Evolutionary conservation across 2,888 invertebrate species (phyloP), one percentile per base, ranked within the genome.

Genomic region (Pseudanteris insignis): DNA sequence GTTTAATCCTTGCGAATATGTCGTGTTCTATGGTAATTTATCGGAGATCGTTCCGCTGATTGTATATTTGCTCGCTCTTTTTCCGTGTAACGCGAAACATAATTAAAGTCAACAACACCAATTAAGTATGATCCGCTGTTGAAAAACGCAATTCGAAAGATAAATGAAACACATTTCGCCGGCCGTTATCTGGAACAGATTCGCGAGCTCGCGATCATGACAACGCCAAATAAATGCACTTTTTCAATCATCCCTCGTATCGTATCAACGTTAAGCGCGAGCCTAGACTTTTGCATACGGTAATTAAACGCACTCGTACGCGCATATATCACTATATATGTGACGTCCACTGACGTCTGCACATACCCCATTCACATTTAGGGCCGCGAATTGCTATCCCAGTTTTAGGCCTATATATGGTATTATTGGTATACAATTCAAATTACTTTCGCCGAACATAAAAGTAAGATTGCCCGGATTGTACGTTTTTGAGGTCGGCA

Each of bases 231-330:
- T 50, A 29, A 54, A 54, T 48, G 48, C 60, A 50, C 44, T 61
- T 61, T 61, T 61, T 55, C 55, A 50, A 55, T 61, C 50, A 55
- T 50, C 36, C 48, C 12, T 24, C 11, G 44, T 18, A 50, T 38
- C 41, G 24, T 37, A 50, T 48, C 48, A 54, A 50, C 51, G 40
- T 34, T 44, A 50, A 50, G 30, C 26, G 50, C 33, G 44, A 38
- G 36, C 9, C 26, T 14, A 26, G 47, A 51, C 47, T 51, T 55
- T 62, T 57, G 57, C 55, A 51, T 53, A 53, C 46, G 29, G 51
- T 57, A 51, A 62, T 62, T 62, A 47, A 57, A 62, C 44, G 36
- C 10, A 44, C 41, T 15, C 41, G 47, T 25, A 33, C 36, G 36
- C 28, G 33, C 43, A 14, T 33, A 14, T 36, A 21, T 4, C 37